These are phyloP conservation scores for Tetragnatha montana DNA, from an alignment of 2,888 invertebrate genomes.

Conservation along the genomic window DNA sequence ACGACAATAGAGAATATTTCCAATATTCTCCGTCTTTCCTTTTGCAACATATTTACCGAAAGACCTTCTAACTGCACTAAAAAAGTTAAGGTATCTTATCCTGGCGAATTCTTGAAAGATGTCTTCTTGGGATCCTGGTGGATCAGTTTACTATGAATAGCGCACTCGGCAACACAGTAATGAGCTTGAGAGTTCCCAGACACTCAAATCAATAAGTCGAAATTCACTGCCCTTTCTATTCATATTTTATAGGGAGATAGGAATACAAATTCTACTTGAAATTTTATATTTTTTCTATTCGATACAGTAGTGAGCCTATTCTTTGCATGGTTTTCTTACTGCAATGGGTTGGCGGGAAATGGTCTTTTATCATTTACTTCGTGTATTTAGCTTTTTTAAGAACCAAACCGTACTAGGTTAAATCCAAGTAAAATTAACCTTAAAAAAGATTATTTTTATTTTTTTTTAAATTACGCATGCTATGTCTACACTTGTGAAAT, in stretches of 20 bases:
- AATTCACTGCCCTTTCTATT: background rate
- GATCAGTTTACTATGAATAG: background rate
- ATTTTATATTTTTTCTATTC: background rate
- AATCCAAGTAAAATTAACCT: no score
- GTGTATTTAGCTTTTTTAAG: no score
- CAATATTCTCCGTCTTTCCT: background rate
- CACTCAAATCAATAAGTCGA: slow-evolving; percentile 23
- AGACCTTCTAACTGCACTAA: background rate
- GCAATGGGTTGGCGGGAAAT: background rate
- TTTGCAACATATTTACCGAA: background rate
- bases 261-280: background rate
- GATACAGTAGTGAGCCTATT: background rate
- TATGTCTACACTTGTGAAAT: no score
- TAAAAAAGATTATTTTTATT: no score
- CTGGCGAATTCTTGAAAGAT: background rate
- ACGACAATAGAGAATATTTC: background rate
- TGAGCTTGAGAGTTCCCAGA: slow-evolving; percentile 22
- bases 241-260: background rate
- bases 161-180: background rate
- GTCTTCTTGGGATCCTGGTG: background rate
- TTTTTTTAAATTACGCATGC: no score
- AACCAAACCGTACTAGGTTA: no score
- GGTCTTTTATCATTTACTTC: background rate
- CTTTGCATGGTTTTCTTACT: background rate
- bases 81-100: background rate